Conservation (phyloP, 2,888 invertebrate species). For the Hemithea aestivaria region DNA sequence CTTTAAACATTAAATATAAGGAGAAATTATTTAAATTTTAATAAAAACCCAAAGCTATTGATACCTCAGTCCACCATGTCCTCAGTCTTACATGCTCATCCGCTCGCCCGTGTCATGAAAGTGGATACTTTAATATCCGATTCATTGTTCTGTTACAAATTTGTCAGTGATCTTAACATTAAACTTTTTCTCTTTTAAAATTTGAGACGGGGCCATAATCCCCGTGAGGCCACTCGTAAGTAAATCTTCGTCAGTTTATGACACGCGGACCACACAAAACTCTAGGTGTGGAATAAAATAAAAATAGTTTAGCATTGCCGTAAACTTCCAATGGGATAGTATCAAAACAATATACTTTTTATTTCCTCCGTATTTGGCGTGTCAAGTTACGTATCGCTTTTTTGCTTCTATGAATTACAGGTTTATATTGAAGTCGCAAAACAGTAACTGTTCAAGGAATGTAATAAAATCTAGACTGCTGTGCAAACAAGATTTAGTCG, state of each 20-base stretch:
- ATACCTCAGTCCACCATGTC: constrained; percentile 35
- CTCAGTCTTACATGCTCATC: constrained; percentile 56
- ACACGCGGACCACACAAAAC: constrained; percentile 68
- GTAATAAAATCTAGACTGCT: constrained; percentile 32
- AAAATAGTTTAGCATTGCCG: constrained; percentile 14
- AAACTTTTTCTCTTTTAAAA: constrained; percentile 74
- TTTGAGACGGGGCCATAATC: constrained; percentile 73
- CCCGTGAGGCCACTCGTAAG: constrained; percentile 59
- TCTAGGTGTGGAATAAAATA: constrained; percentile 36
- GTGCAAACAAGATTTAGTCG: constrained; percentile 18
- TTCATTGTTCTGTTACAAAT: constrained; percentile 80
- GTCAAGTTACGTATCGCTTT: constrained; percentile 18
- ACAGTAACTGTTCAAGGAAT: constrained; percentile 35
- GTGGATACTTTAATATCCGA: constrained; percentile 76
- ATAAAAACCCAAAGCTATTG: constrained; percentile 8
- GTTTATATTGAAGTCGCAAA: constrained; percentile 23
- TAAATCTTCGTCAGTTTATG: constrained; percentile 62
- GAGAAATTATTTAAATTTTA: no score
- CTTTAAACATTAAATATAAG: no score
- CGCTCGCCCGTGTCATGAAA: constrained; percentile 75
- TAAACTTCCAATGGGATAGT: constrained; percentile 12
- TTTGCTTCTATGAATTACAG: constrained; percentile 23
- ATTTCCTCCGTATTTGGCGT: constrained; percentile 22
- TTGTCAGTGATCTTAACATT: constrained; percentile 79
- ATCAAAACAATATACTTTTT: constrained; percentile 23